phyloP scores from a whole-genome alignment of 2,797 vertebrate genomes.

The Sarcophilus harrisii region DNA sequence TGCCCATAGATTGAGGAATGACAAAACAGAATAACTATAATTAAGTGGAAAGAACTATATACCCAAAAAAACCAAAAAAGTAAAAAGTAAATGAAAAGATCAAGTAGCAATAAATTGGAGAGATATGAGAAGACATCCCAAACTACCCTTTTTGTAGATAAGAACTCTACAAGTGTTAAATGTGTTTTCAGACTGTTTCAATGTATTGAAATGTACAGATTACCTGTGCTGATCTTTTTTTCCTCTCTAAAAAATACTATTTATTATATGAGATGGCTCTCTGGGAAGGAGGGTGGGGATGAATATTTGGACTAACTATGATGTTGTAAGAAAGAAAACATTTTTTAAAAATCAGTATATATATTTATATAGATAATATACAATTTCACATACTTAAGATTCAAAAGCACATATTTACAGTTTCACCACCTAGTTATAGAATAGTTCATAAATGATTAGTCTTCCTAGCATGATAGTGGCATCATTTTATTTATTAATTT shows the following conservation, averaged over 20 bases:
- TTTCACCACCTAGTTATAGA: neutral
- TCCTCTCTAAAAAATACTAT: neutral
- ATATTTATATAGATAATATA: neutral
- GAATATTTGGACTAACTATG: neutral
- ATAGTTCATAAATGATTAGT: neutral
- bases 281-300: neutral
- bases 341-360: neutral
- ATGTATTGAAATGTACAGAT: neutral
- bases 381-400: neutral
- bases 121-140: neutral
- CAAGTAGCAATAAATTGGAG: neutral
- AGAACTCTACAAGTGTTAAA: neutral
- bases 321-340: neutral
- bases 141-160: neutral
- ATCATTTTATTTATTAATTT: slow-evolving; percentile 1
- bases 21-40: no score
- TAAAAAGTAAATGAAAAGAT: neutral
- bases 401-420: neutral
- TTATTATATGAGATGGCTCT: neutral
- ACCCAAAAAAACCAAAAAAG: neutral
- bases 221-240: neutral
- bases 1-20: no score
- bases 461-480: neutral
- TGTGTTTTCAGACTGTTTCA: neutral
- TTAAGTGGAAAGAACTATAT: neutral